Evolutionary conservation across 2,113 vertebrate genomes (phyloP), one percentile per base, ranked within the genome.

Genomic region (Phodopus roborovskii): DNA sequence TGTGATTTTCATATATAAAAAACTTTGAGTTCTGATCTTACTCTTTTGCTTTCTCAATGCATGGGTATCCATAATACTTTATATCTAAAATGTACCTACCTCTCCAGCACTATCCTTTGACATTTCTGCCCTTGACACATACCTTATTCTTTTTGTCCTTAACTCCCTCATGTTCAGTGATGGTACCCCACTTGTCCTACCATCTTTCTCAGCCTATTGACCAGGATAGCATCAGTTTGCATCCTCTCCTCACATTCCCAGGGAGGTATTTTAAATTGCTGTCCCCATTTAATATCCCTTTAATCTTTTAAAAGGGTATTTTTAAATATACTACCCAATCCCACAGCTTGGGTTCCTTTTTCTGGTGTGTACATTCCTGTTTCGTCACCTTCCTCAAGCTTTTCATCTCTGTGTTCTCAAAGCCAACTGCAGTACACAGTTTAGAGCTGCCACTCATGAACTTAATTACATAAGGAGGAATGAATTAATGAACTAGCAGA

Each of bases 341-440:
- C 42, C n/a, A 84, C 64, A 42, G 30, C 58, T 42, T 30, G 5
- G 42, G 42, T 75, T 70, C 68, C 50, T 88, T 79, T 79, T 16
- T 36, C n/a, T 60, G 45, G 6, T 30, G n/a, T 28, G 1, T 13
- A 28, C 33, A 53, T 50, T 17, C 6, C 45, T 84, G n/a, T 68
- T 92, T 71, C n/a, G 16, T 85, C 85, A 56, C 45, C 15, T 20
- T 79, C 9, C 17, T 92, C 2, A 58, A 74, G 26, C 28, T 30
- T 92, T 94, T 94, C 75, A 33, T 56, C 15, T 85, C 42, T 56
- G 19, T 81, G 36, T 91, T 45, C 53, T 92, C 19, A 81, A 92
- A 36, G 33, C 22, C 45, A 88, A 17, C 22, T 53, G 1, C 56
- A 84, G 22, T n/a, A 7, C 39, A 16, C 45, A 39, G 30, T 45